These are phyloP conservation scores for Phylloscopus trochiloides DNA, from an alignment of 2,113 vertebrate species.

Conservation along the genomic window DNA sequence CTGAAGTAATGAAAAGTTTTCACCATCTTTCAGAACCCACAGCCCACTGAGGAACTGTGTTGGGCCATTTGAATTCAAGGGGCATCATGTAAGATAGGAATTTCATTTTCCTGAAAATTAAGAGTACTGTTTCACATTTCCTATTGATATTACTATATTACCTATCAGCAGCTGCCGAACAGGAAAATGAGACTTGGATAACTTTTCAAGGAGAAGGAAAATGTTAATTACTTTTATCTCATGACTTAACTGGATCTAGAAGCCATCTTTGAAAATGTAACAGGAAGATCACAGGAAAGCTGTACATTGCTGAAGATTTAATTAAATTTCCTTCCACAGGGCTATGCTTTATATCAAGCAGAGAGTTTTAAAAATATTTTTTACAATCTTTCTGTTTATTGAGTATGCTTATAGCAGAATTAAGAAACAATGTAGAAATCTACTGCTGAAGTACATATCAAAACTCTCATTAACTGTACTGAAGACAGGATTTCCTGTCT, in stretches of 20 bases:
- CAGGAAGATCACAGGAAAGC: background rate
- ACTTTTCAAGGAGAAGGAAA: background rate
- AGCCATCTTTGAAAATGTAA: background rate
- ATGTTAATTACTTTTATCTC: background rate
- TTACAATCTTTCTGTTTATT: background rate
- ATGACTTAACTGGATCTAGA: background rate
- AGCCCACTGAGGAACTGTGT: background rate
- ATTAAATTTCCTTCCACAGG: background rate
- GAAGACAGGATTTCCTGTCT: background rate
- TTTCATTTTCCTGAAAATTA: background rate
- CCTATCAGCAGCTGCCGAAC: background rate
- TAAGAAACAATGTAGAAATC: background rate
- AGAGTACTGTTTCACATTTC: background rate
- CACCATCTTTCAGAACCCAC: background rate
- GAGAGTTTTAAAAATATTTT: background rate
- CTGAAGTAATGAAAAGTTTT: background rate
- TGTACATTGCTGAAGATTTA: background rate
- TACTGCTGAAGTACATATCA: background rate
- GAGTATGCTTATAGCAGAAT: background rate
- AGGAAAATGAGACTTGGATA: background rate
- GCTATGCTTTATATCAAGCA: background rate
- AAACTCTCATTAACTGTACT: background rate
- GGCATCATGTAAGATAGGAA: background rate
- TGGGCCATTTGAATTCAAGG: background rate
- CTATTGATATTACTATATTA: background rate